A percentile compares a stretch with the other conserved stretches of the same genome.
Evolutionary conservation across 2,888 invertebrate genomes (phyloP).

Genomic region (Yponomeuta cagnagella): DNA sequence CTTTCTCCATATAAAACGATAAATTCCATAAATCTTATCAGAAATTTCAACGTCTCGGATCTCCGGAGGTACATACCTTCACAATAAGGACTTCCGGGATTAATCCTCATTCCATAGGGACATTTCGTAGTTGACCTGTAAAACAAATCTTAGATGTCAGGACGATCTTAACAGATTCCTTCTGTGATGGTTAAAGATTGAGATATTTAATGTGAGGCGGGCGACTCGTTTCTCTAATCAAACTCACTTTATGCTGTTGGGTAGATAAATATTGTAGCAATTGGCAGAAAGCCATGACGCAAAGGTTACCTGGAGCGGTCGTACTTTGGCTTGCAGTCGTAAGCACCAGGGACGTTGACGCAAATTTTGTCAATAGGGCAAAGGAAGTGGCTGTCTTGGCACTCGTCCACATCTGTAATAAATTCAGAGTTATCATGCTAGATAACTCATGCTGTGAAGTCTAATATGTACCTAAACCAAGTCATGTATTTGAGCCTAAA

Average conservation of each 20-base stretch:
- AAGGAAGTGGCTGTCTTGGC: slow-evolving; percentile 82
- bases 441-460: too few species aligned
- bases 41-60: too few species aligned
- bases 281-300: too few species aligned
- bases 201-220: background rate
- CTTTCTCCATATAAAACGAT: too few species aligned
- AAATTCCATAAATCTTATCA: too few species aligned
- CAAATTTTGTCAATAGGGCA: slow-evolving; percentile 87
- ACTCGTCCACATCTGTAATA: slow-evolving; percentile 88
- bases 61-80: slow-evolving; percentile 40
- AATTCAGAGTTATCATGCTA: background rate
- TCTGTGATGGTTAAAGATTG: too few species aligned
- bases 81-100: slow-evolving; percentile 35
- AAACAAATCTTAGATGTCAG: background rate
- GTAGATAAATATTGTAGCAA: too few species aligned
- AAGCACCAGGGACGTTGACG: slow-evolving; percentile 87
- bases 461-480: too few species aligned
- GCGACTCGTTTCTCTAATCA: too few species aligned
- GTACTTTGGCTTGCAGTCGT: slow-evolving; percentile 77
- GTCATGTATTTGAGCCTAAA: too few species aligned
- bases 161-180: too few species aligned
- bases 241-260: too few species aligned
- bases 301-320: slow-evolving; percentile 30
- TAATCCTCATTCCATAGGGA: slow-evolving; percentile 54
- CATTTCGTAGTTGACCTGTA: slow-evolving; percentile 27